phyloP scores from a whole-genome alignment of 2,888 invertebrate species.

The Drosophila rubida region DNA sequence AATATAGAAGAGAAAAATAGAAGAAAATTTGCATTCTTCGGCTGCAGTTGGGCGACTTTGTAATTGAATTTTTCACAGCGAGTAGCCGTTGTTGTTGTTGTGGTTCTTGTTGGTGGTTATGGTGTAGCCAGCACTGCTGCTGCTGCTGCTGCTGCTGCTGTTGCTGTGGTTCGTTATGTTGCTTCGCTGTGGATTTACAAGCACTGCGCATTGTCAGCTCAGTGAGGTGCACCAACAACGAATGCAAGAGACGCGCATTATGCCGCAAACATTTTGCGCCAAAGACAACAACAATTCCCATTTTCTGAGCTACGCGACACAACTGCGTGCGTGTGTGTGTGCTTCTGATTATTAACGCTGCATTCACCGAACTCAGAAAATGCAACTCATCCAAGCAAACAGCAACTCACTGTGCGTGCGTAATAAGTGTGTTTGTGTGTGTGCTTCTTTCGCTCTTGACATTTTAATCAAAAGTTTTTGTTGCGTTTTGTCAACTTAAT shows the following conservation, averaged over 20 bases:
- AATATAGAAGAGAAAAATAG: slow-evolving; percentile 5
- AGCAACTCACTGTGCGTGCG: not conserved
- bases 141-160: slow-evolving; percentile 9
- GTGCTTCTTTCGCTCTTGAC: slow-evolving; percentile 40
- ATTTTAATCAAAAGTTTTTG: slow-evolving; percentile 78
- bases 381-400: slow-evolving; percentile 24
- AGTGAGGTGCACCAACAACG: slow-evolving; percentile 33
- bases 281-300: slow-evolving; percentile 45
- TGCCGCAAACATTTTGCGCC: slow-evolving; percentile 72
- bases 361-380: slow-evolving; percentile 58
- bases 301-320: slow-evolving; percentile 8
- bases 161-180: slow-evolving; percentile 44
- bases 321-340: not conserved
- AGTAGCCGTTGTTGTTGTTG: slow-evolving; percentile 29
- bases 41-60: slow-evolving; percentile 63
- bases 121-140: not conserved
- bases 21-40: slow-evolving; percentile 62
- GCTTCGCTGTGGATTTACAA: slow-evolving; percentile 52
- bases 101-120: slow-evolving; percentile 3
- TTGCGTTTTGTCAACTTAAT: slow-evolving; percentile 34
- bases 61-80: slow-evolving; percentile 76
- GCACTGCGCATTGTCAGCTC: slow-evolving; percentile 61
- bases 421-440: slow-evolving; percentile 7
- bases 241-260: slow-evolving; percentile 7
- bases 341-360: slow-evolving; percentile 51